phyloP scores from a whole-genome alignment of 2,797 vertebrate species.

The Argyrosomus regius region DNA sequence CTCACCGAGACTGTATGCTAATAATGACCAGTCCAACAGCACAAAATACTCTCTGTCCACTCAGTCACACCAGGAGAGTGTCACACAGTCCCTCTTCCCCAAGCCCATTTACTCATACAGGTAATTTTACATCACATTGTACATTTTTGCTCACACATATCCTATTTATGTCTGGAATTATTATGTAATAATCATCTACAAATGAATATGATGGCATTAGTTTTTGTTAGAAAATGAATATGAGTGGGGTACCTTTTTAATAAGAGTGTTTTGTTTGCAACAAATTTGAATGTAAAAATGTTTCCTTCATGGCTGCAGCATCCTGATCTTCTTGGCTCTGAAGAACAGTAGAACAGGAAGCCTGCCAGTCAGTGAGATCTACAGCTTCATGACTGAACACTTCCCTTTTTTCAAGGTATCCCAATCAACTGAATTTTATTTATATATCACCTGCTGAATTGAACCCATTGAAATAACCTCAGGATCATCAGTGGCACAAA shows the following conservation, averaged over 20 bases:
- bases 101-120: slow-evolving; percentile 99
- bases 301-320: slow-evolving; percentile 82
- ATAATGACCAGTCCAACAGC: slow-evolving; percentile 65
- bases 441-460: background rate
- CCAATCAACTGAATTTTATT: background rate
- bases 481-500: too few relatives aligned
- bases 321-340: slow-evolving; percentile 98
- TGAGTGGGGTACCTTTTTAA: background rate
- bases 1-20: slow-evolving; percentile 79
- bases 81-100: slow-evolving; percentile 89
- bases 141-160: background rate
- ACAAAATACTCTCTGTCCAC: slow-evolving; percentile 88
- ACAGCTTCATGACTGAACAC: slow-evolving; percentile 99
- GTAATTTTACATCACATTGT: slow-evolving; percentile 74
- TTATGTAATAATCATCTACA: background rate
- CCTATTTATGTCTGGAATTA: background rate
- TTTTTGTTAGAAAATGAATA: background rate
- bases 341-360: slow-evolving; percentile 97
- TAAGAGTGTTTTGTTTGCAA: background rate
- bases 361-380: slow-evolving; percentile 98
- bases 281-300: background rate
- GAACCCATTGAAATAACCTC: background rate
- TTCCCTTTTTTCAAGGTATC: slow-evolving; percentile 98
- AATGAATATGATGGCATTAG: background rate
- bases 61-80: slow-evolving; percentile 82